Percentiles rank a stretch among this genome's conserved stretches.
Conservation (phyloP, 2,797 vertebrate species). For the Chaenodraco wilsoni region DNA sequence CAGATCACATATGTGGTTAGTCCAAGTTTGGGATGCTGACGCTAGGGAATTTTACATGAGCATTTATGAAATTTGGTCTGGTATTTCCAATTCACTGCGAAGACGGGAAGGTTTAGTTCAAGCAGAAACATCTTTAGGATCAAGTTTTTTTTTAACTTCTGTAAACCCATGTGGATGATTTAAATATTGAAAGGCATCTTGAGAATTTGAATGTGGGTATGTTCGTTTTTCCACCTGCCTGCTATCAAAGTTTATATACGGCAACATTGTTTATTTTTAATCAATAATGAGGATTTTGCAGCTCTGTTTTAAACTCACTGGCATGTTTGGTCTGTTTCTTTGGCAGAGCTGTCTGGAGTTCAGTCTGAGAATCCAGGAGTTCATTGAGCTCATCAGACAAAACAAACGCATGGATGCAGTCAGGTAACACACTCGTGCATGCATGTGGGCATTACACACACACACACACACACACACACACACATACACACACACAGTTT, state of each 20-base stretch:
- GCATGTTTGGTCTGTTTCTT: conserved; percentile 17
- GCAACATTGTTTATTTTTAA: neutral
- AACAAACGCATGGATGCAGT: conserved; percentile 99
- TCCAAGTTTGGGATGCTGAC: neutral
- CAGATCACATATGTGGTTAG: neutral
- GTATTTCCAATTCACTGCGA: neutral
- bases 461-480: neutral
- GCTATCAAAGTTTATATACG: neutral
- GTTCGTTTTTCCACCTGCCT: neutral
- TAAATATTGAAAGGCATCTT: conserved; percentile 8
- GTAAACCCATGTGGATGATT: neutral
- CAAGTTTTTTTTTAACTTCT: neutral
- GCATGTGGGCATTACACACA: neutral
- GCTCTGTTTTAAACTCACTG: neutral
- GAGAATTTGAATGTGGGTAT: neutral
- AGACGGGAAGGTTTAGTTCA: neutral
- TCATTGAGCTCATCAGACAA: conserved; percentile 98
- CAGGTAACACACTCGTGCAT: conserved; percentile 82
- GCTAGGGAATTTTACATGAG: fast-evolving
- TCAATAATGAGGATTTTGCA: neutral
- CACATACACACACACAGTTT: neutral
- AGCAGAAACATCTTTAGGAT: too few species aligned
- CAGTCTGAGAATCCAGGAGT: conserved; percentile 99
- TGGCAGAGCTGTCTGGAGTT: conserved; percentile 98
- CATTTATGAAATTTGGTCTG: neutral